Percentiles rank a stretch among this genome's conserved stretches.
phyloP scores from a whole-genome alignment of 1,140 invertebrate species.

The Atta texana region DNA sequence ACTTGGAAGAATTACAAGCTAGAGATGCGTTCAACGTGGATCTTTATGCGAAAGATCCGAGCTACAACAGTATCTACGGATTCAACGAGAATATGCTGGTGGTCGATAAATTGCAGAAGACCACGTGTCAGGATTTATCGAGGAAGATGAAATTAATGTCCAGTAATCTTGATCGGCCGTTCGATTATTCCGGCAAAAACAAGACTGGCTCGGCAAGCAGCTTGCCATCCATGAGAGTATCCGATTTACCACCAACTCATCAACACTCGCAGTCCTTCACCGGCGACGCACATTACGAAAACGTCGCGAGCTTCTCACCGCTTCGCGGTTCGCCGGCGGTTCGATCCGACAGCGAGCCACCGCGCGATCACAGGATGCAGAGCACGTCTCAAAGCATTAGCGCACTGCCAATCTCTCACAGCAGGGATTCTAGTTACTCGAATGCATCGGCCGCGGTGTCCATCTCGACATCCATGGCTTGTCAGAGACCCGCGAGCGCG shows the following conservation, averaged over 20 bases:
- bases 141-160: conserved; percentile 64
- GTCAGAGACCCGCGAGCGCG: conserved; percentile 67
- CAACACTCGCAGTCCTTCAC: conserved; percentile 84
- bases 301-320: conserved; percentile 81
- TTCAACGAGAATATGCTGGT: conserved; percentile 81
- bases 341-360: conserved; percentile 63
- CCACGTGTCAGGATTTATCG: conserved; percentile 74
- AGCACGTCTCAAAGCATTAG: conserved; percentile 52
- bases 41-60: conserved; percentile 81
- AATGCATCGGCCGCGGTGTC: conserved; percentile 64
- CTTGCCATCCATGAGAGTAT: conserved; percentile 84
- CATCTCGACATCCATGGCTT: conserved; percentile 68
- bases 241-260: conserved; percentile 79
- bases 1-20: conserved; percentile 88
- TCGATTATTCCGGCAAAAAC: conserved; percentile 73
- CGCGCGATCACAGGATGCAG: conserved; percentile 58
- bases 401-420: conserved; percentile 66
- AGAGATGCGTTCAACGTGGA: conserved; percentile 85
- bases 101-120: conserved; percentile 80
- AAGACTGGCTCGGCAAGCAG: conserved; percentile 84
- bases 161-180: conserved; percentile 75
- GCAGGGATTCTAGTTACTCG: conserved; percentile 80
- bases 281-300: conserved; percentile 84
- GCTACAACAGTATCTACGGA: conserved; percentile 82
- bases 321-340: conserved; percentile 71